Evolutionary conservation across 53 echinoderm and acorn worm genomes (phyloP).

Genomic region (Crossaster papposus): DNA sequence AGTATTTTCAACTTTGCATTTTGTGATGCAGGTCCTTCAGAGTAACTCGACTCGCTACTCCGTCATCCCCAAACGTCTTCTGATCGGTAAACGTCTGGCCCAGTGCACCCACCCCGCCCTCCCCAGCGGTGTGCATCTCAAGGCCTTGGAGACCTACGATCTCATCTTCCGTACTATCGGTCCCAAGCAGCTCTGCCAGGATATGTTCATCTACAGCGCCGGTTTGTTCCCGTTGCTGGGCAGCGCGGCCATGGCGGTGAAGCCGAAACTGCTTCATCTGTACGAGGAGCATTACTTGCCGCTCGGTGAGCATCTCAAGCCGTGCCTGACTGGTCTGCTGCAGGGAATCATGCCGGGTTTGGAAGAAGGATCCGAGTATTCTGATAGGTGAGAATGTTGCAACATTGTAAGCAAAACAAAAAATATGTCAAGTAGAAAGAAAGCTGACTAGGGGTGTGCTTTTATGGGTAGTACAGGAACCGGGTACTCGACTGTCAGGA

Average conservation of each 20-base stretch:
- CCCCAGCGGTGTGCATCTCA: slow-evolving; percentile 98
- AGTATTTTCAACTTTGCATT: neutral
- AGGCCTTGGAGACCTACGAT: slow-evolving; percentile 95
- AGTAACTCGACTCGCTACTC: slow-evolving; percentile 82
- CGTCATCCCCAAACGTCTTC: slow-evolving; percentile 90
- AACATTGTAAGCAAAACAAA: neutral
- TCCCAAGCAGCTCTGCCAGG: slow-evolving; percentile 90
- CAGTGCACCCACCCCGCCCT: slow-evolving; percentile 99
- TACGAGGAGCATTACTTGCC: slow-evolving; percentile 99
- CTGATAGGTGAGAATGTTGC: slow-evolving; percentile 77
- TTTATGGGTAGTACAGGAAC: too few relatives aligned
- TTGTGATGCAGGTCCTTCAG: slow-evolving; percentile 80
- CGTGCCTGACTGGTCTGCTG: slow-evolving; percentile 88
- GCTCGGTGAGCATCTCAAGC: slow-evolving; percentile 91
- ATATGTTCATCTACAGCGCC: slow-evolving; percentile 99
- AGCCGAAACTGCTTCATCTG: slow-evolving; percentile 84
- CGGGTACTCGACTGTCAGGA: too few relatives aligned
- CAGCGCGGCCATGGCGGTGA: slow-evolving; percentile 96
- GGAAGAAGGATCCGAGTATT: slow-evolving; percentile 94
- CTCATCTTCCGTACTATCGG: slow-evolving; percentile 94
- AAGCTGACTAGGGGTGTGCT: too few relatives aligned
- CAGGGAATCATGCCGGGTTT: slow-evolving; percentile 94
- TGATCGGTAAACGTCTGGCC: slow-evolving; percentile 96
- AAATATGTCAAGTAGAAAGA: neutral
- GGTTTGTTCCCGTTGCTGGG: slow-evolving; percentile 96